A percentile compares a stretch with the other conserved stretches of the same genome.
Evolutionary conservation across 1,140 invertebrate species (phyloP).

Genomic region (Ganaspis sp.): DNA sequence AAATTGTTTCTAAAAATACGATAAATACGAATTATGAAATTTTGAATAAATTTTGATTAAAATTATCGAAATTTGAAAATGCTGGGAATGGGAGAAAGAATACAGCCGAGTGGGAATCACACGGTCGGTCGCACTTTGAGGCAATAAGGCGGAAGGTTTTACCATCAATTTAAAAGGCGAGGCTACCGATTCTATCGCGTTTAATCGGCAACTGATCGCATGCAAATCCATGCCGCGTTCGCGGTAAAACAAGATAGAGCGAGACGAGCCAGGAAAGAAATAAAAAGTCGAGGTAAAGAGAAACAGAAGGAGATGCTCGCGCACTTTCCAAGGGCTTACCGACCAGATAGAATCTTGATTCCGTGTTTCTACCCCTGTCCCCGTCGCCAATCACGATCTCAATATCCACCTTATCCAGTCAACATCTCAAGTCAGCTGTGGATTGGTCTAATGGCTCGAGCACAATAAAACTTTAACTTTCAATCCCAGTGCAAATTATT

Average conservation of each 20-base stretch:
- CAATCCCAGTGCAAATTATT: constrained; percentile 1
- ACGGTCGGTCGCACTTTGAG: constrained; percentile 29
- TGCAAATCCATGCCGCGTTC: constrained; percentile 54
- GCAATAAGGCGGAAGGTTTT: constrained; percentile 19
- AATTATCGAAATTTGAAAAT: neutral
- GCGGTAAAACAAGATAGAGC: constrained; percentile 35
- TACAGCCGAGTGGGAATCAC: neutral
- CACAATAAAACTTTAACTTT: neutral
- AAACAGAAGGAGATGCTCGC: constrained; percentile 19
- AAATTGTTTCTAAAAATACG: too few relatives aligned
- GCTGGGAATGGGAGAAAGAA: neutral
- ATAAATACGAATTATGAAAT: too few relatives aligned
- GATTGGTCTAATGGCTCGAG: constrained; percentile 18
- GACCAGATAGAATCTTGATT: constrained; percentile 59
- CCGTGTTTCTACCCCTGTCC: constrained; percentile 41
- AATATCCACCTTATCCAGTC: constrained; percentile 41
- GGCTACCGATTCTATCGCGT: constrained; percentile 51
- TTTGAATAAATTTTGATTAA: neutral
- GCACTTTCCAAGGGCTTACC: constrained; percentile 27
- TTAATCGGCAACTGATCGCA: constrained; percentile 64
- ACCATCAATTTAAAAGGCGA: constrained; percentile 31
- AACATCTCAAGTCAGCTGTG: constrained; percentile 6
- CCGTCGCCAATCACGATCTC: constrained; percentile 47
- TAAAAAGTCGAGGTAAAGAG: constrained; percentile 14
- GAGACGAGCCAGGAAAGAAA: constrained; percentile 9